These are phyloP conservation scores for Colinus virginianus DNA, from an alignment of 2,113 vertebrate genomes.

Conservation along the genomic window DNA sequence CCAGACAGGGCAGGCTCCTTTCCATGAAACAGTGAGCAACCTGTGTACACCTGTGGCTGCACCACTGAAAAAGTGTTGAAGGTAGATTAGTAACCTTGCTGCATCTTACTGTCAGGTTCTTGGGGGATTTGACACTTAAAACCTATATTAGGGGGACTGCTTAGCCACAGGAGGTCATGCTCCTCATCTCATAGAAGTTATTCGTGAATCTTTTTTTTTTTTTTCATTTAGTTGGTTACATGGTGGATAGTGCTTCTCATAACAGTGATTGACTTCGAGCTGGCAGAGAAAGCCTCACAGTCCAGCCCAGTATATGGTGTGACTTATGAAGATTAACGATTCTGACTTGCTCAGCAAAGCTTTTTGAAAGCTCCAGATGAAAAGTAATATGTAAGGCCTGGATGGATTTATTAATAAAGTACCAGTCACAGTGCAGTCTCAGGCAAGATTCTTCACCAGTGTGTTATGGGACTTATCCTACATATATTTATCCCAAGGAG, in stretches of 20 bases:
- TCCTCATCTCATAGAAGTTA: neutral
- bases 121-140: neutral
- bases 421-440: neutral
- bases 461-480: neutral
- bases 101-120: neutral
- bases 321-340: neutral
- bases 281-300: neutral
- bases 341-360: neutral
- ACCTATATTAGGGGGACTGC: neutral
- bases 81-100: neutral
- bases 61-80: neutral
- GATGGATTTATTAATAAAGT: constrained; percentile 34
- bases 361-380: neutral
- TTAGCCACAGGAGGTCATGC: neutral
- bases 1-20: neutral
- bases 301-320: neutral
- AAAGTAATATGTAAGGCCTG: neutral
- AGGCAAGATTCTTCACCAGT: neutral
- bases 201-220: neutral
- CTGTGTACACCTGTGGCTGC: neutral
- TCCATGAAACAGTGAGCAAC: neutral
- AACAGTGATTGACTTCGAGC: neutral
- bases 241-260: neutral
- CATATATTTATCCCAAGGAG: neutral
- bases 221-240: neutral